A percentile compares a stretch with the other conserved stretches of the same genome.
Evolutionary conservation across 2,888 invertebrate genomes (phyloP).

Genomic region (Chrysolina oricalcia): DNA sequence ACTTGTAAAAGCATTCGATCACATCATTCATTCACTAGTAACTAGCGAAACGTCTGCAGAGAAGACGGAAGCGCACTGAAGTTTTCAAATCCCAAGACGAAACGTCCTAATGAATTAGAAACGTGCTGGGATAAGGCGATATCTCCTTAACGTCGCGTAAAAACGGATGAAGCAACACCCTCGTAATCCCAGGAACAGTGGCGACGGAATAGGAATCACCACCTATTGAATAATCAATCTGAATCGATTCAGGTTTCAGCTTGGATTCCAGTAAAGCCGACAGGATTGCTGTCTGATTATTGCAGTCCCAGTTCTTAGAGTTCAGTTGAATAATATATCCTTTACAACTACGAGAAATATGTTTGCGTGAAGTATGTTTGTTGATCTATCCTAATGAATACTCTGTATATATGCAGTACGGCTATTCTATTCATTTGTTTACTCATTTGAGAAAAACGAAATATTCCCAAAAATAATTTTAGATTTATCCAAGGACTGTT

Average conservation of each 20-base stretch:
- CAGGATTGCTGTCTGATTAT: not conserved
- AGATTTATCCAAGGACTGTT: no score
- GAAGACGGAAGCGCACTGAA: not conserved
- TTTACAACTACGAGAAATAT: no score
- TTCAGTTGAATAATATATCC: no score
- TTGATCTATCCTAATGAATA: no score
- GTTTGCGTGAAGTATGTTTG: no score
- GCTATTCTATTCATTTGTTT: no score
- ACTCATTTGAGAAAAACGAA: no score
- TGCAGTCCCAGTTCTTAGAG: not conserved
- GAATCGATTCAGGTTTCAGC: not conserved
- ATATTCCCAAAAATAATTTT: no score
- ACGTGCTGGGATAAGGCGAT: not conserved
- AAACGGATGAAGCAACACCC: not conserved
- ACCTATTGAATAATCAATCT: constrained; percentile 9
- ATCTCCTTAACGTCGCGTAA: not conserved
- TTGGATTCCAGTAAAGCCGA: not conserved
- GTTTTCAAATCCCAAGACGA: not conserved
- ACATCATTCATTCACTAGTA: not conserved
- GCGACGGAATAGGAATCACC: not conserved
- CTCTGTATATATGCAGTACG: no score
- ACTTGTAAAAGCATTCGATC: not conserved
- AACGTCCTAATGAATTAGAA: not conserved
- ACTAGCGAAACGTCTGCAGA: not conserved
- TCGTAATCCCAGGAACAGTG: not conserved